Evolutionary conservation across 1,140 invertebrate genomes (phyloP).

Genomic region (Proctacanthus coquilletti): DNA sequence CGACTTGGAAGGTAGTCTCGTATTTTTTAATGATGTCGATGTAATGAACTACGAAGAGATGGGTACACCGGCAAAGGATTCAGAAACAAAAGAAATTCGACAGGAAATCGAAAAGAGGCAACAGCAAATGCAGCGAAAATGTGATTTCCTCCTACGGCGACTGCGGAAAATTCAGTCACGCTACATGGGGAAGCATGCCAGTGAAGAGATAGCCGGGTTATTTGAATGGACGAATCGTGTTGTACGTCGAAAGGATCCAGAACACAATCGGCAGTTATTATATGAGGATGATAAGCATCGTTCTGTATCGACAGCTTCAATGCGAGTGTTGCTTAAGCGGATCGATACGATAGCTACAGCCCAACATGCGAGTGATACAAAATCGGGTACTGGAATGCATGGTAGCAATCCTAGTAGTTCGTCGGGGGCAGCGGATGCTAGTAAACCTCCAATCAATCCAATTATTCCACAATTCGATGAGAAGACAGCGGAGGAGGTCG

Average conservation of each 20-base stretch:
- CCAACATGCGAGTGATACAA: slow-evolving; percentile 15
- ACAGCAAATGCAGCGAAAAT: slow-evolving; percentile 44
- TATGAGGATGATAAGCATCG: slow-evolving; percentile 20
- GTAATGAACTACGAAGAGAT: slow-evolving; percentile 14
- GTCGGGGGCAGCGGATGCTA: slow-evolving; percentile 1
- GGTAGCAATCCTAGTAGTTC: no score
- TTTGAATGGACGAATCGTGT: slow-evolving; percentile 48
- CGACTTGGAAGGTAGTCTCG: slow-evolving; percentile 14
- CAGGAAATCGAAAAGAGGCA: slow-evolving; percentile 33
- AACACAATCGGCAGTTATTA: slow-evolving; percentile 17
- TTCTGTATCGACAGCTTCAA: slow-evolving; percentile 17
- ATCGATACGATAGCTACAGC: slow-evolving; percentile 17
- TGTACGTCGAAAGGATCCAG: slow-evolving; percentile 23
- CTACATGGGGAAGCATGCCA: slow-evolving; percentile 53
- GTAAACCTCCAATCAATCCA: slow-evolving; percentile 17
- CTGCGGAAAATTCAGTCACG: slow-evolving; percentile 58
- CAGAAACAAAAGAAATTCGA: slow-evolving; percentile 12
- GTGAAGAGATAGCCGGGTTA: slow-evolving; percentile 55
- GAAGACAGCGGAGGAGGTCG: slow-evolving; percentile 37
- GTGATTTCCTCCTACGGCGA: slow-evolving; percentile 52
- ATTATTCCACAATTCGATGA: slow-evolving; percentile 29
- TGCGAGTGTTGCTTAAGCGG: slow-evolving; percentile 20
- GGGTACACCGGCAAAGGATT: neutral
- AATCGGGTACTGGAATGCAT: no score
- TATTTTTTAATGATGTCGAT: slow-evolving; percentile 19